Base-by-base conservation (phyloP, 92 coral and sea anemone species). In the Porites divaricata region DNA sequence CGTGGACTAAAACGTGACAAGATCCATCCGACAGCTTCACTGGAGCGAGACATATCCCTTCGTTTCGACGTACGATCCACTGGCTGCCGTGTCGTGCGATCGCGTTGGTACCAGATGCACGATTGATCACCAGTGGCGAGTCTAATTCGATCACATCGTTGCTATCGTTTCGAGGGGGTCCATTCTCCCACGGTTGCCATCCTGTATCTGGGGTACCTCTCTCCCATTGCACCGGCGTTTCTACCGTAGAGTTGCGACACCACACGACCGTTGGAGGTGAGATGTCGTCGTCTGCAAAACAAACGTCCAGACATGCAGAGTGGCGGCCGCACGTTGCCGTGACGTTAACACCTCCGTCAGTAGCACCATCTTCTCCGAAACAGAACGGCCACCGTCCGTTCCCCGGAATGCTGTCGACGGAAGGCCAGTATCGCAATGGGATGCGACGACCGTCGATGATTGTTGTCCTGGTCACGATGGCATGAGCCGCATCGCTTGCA, bases 371-470 rank as follows among this genome's bases (percentile, higher is more conserved):
- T 1, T 59, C 70, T 1, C 35, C 81, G 1, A 19, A 10, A 16
- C 81, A 77, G 19, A 7, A 64, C 19, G 79, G 79, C 79, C 79
- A 74, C 15, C 79, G 41, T 8, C 79, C 79, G 8, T 74, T 51
- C 0, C 65, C 79, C 1, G 79, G n/a, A 53, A 74, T 74, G n/a
- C 65, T 13, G 19, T 16, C 79, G 5, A 54, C 50, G 17, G 79
- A 10, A 5, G 81, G 58, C 70, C 71, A 64, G 16, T 17, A 8
- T 23, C 56, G 1, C 45, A 58, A 53, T 5, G 28, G 59, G 4
- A 17, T 70, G 0, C n/a, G 14, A 11, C 15, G 24, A 58, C 24
- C 14, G 24, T 2, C 3, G 1, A 77, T 20, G 22, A 24, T 22
- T 6, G 45, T 24, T 14, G 51, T 35, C 9, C 20, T 16, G 9